Evolutionary conservation across 2,113 vertebrate species (phyloP).

Genomic region (Misgurnus anguillicaudatus): DNA sequence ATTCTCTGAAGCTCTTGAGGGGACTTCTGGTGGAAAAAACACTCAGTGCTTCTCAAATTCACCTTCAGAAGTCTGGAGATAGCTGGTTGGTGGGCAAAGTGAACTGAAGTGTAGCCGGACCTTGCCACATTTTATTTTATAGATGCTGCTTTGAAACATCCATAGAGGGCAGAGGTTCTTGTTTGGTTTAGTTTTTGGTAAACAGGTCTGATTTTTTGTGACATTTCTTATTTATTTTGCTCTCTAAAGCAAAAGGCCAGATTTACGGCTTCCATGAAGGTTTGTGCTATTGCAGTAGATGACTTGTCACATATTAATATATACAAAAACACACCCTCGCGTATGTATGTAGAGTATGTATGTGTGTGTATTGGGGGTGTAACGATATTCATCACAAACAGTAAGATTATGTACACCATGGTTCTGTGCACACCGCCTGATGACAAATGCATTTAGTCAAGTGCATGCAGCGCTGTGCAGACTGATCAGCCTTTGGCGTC

Average conservation of each 20-base stretch:
- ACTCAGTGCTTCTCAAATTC: constrained; percentile 51
- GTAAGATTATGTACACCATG: no score
- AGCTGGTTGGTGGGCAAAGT: constrained; percentile 54
- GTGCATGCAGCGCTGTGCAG: no score
- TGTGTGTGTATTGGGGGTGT: no score
- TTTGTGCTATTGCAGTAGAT: constrained; percentile 7
- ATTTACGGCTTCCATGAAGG: no score
- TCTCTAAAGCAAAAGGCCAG: constrained; percentile 36
- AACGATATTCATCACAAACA: no score
- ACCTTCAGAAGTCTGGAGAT: constrained; percentile 53
- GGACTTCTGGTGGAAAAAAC: constrained; percentile 33
- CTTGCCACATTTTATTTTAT: constrained; percentile 45
- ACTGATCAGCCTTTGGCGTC: no score
- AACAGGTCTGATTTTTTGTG: constrained; percentile 58
- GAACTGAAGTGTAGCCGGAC: constrained; percentile 49
- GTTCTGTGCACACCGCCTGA: no score
- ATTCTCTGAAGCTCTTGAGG: constrained; percentile 41
- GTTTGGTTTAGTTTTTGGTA: constrained; percentile 59
- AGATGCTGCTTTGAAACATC: background rate
- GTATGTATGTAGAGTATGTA: background rate
- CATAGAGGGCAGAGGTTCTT: constrained; percentile 1
- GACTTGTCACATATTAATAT: background rate
- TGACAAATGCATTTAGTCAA: no score
- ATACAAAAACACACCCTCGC: no score
- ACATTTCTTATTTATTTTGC: constrained; percentile 51